Conservation (phyloP, 2,797 vertebrate species). For the Heteromormyrus szaboi region DNA sequence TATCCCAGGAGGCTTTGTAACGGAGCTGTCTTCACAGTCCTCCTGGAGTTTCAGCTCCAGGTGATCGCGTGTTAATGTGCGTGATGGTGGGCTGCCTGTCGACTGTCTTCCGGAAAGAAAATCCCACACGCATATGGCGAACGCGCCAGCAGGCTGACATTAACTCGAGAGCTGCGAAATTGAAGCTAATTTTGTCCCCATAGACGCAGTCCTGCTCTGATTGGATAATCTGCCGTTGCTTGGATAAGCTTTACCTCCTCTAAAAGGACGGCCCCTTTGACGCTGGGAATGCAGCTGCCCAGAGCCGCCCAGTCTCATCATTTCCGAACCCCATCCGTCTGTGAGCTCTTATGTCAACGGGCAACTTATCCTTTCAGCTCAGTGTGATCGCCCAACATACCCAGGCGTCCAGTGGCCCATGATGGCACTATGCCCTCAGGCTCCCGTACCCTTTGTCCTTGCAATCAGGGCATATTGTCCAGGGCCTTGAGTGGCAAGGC, state of each 20-base stretch:
- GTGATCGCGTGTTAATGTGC: neutral
- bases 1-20: neutral
- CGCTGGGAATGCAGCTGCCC: slow-evolving; percentile 29
- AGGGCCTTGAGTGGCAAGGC: slow-evolving; percentile 52
- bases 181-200: slow-evolving; percentile 42
- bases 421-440: neutral
- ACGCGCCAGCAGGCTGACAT: slow-evolving; percentile 21
- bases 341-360: neutral
- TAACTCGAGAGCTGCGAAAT: slow-evolving; percentile 26
- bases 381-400: neutral
- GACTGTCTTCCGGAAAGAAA: slow-evolving; percentile 25
- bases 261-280: slow-evolving; percentile 15
- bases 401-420: neutral
- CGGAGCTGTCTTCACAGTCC: neutral
- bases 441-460: slow-evolving; percentile 40
- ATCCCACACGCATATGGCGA: slow-evolving; percentile 27
- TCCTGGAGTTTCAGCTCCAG: neutral
- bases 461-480: slow-evolving; percentile 66
- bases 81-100: neutral
- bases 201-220: slow-evolving; percentile 40
- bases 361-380: neutral
- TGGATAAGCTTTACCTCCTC: slow-evolving; percentile 32
- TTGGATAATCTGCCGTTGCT: slow-evolving; percentile 38
- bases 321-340: slow-evolving; percentile 17
- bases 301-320: slow-evolving; percentile 20